Base-by-base conservation (phyloP, 1,140 invertebrate species). In the Leptopilina clavipes region DNA sequence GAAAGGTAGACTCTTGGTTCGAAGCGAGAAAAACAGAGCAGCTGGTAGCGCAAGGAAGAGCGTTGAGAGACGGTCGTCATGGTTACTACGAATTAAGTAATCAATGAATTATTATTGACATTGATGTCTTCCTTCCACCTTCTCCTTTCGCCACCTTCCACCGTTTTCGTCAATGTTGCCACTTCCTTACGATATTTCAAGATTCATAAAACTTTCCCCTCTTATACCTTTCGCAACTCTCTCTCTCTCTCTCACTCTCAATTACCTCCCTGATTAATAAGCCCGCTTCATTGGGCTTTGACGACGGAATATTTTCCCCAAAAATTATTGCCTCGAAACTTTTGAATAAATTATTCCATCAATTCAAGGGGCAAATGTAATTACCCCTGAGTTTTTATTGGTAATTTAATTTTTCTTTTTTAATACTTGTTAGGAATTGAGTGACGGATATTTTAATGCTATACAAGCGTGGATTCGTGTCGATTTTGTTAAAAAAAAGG, bases 101-200 rank as follows among this genome's bases (percentile, higher is more conserved):
- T 90, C 89, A 89, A 89, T 89, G 88, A 90, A 90, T 90, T 90
- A 90, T 90, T 90, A 90, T 90, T 90, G 89, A 90, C 89, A 89
- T 89, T 90, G 89, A 90, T 89, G 88, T 89, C 88, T 87, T 87
- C 83, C 78, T 84, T 76, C 81, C 82, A 80, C 77, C 80, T 82
- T 81, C 81, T 81, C 83, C 78, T 83, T 78, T 83, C 81, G 59
- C 65, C 80, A 78, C 80, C 77, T 82, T 78, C 48, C 6, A 6
- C n/a, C 0, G 0, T 45, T 14, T 45, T 14, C 44, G 44, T 17
- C 48, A 52, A 77, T 82, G 75, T 82, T 78, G 52, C 45, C 79
- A 78, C 78, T 76, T 81, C 76, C 80, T 83, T 79, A 81, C 81
- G 84, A 87, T 89, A 86, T 86, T 88, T 87, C 84, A 84, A 86